phyloP scores from a whole-genome alignment of 1,140 invertebrate genomes.

The Adoxophyes honmai region DNA sequence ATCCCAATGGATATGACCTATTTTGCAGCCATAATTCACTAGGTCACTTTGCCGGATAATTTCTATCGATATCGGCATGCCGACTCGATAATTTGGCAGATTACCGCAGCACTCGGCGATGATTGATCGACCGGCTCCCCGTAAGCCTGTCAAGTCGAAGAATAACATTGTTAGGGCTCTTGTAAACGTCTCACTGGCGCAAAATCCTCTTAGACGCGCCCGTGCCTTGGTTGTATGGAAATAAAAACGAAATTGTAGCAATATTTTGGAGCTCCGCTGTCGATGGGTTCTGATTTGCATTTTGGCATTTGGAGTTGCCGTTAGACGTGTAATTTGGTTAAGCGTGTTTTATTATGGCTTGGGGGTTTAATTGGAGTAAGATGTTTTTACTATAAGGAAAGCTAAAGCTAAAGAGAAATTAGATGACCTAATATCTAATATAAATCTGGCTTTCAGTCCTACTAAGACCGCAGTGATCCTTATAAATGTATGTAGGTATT shows the following conservation, averaged over 20 bases:
- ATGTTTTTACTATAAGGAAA: not conserved
- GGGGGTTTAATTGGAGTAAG: not conserved
- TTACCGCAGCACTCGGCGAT: constrained; percentile 35
- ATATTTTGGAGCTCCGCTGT: not conserved
- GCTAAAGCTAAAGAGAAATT: too few species aligned
- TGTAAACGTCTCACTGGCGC: constrained; percentile 59
- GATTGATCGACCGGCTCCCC: constrained; percentile 53
- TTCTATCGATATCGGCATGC: not conserved
- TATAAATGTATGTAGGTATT: too few species aligned
- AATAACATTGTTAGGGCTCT: constrained; percentile 70
- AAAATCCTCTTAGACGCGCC: constrained; percentile 62
- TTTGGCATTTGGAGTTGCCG: not conserved
- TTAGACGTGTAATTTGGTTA: not conserved
- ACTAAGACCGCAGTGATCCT: too few species aligned
- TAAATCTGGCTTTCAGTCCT: too few species aligned
- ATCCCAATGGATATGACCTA: too few species aligned
- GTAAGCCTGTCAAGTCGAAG: constrained; percentile 57
- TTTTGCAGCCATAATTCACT: too few species aligned
- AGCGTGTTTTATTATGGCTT: not conserved
- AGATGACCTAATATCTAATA: too few species aligned
- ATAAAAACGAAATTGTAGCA: constrained; percentile 25
- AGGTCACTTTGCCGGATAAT: too few species aligned
- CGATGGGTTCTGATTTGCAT: not conserved
- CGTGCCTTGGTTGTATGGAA: constrained; percentile 30
- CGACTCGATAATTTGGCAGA: constrained; percentile 25